These are phyloP conservation scores for Sphyrna mokarran DNA, from an alignment of 2,113 vertebrate species.

Conservation along the genomic window DNA sequence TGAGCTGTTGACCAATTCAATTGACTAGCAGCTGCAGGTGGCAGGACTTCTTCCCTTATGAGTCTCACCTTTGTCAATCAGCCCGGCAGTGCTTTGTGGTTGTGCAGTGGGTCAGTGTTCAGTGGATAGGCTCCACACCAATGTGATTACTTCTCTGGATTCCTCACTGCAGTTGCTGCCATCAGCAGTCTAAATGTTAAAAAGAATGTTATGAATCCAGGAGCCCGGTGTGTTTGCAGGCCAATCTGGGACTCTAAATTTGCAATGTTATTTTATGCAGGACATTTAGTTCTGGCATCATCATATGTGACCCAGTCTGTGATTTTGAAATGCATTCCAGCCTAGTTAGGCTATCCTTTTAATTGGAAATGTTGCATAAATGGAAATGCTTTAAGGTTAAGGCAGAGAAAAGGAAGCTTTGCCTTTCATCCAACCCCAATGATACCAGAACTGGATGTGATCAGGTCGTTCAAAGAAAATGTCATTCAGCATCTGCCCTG, in stretches of 20 bases:
- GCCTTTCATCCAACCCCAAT: not conserved
- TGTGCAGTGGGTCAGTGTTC: no score
- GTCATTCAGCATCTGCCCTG: not conserved
- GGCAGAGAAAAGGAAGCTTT: not conserved
- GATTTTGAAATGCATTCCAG: not conserved
- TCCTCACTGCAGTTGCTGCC: not conserved
- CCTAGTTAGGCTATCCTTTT: not conserved
- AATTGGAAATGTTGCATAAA: no score
- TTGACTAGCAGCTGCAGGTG: no score
- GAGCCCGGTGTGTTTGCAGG: not conserved
- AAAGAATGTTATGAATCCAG: not conserved
- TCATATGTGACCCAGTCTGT: no score
- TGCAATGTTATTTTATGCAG: not conserved
- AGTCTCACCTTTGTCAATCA: no score
- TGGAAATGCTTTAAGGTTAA: not conserved
- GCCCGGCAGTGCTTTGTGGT: no score
- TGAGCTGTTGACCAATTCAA: no score
- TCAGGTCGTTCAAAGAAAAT: not conserved
- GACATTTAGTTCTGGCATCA: not conserved
- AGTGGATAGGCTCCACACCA: no score
- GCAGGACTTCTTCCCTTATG: no score
- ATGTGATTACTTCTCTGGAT: not conserved
- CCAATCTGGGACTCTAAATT: not conserved
- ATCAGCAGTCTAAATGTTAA: not conserved
- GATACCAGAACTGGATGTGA: not conserved